Conservation (phyloP, 2,888 invertebrate genomes). For the Lasius fuliginosus region DNA sequence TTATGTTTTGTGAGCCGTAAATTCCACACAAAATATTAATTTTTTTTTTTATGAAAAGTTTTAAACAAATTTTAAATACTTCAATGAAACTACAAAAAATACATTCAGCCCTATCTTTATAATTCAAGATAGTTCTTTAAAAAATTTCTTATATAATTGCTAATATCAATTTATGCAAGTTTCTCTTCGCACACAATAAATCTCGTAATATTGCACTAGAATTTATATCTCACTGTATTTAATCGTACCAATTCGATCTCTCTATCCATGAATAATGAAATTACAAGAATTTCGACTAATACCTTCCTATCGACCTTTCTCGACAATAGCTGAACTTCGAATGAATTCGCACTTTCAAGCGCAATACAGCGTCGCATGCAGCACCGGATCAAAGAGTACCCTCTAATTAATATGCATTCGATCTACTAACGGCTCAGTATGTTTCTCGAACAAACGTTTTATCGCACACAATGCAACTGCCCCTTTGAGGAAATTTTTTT, state of each 20-base stretch:
- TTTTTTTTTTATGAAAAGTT: neutral
- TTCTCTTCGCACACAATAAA: neutral
- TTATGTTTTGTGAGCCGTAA: neutral
- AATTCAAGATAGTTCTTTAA: too few relatives aligned
- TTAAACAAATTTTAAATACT: neutral
- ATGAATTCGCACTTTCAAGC: constrained; percentile 36
- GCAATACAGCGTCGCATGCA: constrained; percentile 65
- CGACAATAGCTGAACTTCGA: constrained; percentile 55
- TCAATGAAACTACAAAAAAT: neutral
- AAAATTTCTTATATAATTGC: neutral
- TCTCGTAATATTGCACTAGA: neutral
- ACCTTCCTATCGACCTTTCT: neutral
- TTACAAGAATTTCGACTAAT: constrained; percentile 22
- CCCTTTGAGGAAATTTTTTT: constrained; percentile 62
- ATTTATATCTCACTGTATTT: neutral
- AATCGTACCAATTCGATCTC: neutral
- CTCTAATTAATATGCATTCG: constrained; percentile 70
- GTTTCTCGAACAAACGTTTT: constrained; percentile 57
- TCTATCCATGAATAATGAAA: neutral
- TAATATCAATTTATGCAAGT: neutral
- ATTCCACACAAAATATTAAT: neutral
- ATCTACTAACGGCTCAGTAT: constrained; percentile 46
- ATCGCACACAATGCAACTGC: constrained; percentile 43
- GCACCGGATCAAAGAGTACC: constrained; percentile 66
- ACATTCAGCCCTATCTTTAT: neutral